Percentiles rank a stretch among this genome's conserved stretches.
Evolutionary conservation across 2,113 vertebrate genomes (phyloP).

Genomic region (Corythoichthys haematopterus): DNA sequence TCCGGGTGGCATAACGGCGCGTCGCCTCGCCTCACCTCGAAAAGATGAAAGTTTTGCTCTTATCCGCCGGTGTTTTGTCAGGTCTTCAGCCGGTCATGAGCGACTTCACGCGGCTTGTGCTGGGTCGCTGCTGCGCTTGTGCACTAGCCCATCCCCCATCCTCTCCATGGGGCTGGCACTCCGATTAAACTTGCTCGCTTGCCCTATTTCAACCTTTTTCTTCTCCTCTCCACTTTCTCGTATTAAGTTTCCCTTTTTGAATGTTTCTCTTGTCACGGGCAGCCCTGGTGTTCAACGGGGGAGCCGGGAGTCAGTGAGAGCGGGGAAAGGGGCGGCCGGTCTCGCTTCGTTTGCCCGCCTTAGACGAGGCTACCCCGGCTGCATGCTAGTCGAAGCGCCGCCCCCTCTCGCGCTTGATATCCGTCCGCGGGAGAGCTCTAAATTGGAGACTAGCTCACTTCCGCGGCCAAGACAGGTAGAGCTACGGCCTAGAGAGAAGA

Average conservation of each 20-base stretch:
- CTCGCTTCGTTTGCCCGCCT: constrained; percentile 55
- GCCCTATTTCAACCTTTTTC: constrained; percentile 28
- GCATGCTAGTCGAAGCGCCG: constrained; percentile 31
- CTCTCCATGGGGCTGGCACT: constrained; percentile 25
- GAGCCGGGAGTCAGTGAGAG: background rate
- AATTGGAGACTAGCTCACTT: background rate
- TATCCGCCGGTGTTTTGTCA: constrained; percentile 37
- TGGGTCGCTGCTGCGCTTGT: constrained; percentile 41
- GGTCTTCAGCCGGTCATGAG: constrained; percentile 55
- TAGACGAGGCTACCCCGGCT: constrained; percentile 29
- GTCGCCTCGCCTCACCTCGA: constrained; percentile 37
- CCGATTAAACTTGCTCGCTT: constrained; percentile 41
- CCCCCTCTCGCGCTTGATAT: constrained; percentile 58
- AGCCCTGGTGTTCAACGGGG: background rate
- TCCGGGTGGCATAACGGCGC: background rate
- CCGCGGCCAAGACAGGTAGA: constrained; percentile 29
- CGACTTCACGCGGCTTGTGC: constrained; percentile 56
- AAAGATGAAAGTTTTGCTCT: constrained; percentile 28
- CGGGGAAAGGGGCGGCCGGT: constrained; percentile 32
- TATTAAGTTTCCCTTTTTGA: constrained; percentile 7
- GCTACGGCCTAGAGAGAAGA: background rate
- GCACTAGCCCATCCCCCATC: constrained; percentile 63
- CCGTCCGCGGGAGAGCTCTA: constrained; percentile 15
- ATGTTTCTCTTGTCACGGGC: background rate
- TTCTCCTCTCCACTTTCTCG: constrained; percentile 7